These are phyloP conservation scores for Clitarchus hookeri DNA, from an alignment of 2,888 invertebrate genomes.

Conservation along the genomic window DNA sequence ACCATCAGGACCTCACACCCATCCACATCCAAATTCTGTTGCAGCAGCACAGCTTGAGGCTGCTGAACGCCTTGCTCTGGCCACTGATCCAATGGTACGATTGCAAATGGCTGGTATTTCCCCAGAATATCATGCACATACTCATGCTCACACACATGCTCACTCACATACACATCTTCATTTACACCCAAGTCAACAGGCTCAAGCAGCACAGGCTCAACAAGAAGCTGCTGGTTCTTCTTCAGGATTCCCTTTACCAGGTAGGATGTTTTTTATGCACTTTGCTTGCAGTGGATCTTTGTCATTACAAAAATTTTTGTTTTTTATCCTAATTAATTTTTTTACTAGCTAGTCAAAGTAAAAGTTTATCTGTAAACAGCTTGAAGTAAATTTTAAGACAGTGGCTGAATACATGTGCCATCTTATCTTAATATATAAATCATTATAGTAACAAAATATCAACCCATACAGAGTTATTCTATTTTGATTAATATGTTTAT, in stretches of 20 bases:
- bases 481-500: too few relatives aligned
- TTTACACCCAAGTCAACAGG: slow-evolving; percentile 73
- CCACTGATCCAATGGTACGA: slow-evolving; percentile 90
- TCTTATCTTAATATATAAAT: too few relatives aligned
- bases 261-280: slow-evolving; percentile 48
- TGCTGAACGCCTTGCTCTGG: slow-evolving; percentile 79
- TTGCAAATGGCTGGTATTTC: slow-evolving; percentile 91
- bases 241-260: slow-evolving; percentile 64
- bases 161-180: slow-evolving; percentile 88
- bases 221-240: slow-evolving; percentile 67
- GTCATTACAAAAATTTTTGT: too few relatives aligned
- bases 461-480: too few relatives aligned
- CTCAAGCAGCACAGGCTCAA: slow-evolving; percentile 58
- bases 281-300: neutral
- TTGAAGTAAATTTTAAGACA: too few relatives aligned
- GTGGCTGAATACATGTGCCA: too few relatives aligned
- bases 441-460: too few relatives aligned
- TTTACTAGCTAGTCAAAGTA: too few relatives aligned
- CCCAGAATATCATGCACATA: slow-evolving; percentile 89
- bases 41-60: slow-evolving; percentile 69
- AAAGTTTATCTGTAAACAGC: too few relatives aligned
- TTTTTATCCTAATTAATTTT: too few relatives aligned
- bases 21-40: slow-evolving; percentile 57
- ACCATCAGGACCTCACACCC: slow-evolving; percentile 61
- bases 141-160: slow-evolving; percentile 89